These are phyloP conservation scores for Osmoderma eremita DNA, from an alignment of 2,888 invertebrate genomes.

Conservation along the genomic window DNA sequence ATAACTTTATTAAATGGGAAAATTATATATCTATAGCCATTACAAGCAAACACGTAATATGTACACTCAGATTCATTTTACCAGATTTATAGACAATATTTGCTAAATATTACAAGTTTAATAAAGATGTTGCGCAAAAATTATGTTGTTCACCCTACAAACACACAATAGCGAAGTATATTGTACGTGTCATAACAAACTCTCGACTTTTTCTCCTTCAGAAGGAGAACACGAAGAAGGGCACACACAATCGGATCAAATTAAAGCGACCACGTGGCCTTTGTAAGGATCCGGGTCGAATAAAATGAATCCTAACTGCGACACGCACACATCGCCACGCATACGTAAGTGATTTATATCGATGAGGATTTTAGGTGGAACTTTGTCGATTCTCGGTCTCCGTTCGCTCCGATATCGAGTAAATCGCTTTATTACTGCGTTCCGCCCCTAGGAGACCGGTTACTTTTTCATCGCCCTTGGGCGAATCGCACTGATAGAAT, in stretches of 20 bases:
- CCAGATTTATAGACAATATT: constrained; percentile 4
- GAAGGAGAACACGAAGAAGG: not conserved
- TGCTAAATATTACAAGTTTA: too few relatives aligned
- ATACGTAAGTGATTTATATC: constrained; percentile 39
- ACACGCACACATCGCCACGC: constrained; percentile 31
- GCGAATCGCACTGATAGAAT: constrained; percentile 66
- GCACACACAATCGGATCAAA: constrained; percentile 28
- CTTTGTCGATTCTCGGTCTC: constrained; percentile 44
- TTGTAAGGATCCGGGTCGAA: constrained; percentile 21
- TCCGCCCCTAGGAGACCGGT: constrained; percentile 51
- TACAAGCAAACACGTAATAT: constrained; percentile 7
- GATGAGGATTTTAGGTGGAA: constrained; percentile 34
- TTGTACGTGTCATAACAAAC: not conserved
- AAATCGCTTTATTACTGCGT: constrained; percentile 54
- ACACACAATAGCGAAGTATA: not conserved
- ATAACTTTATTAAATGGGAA: constrained; percentile 3
- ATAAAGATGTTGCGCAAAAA: too few relatives aligned
- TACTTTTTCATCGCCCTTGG: constrained; percentile 56
- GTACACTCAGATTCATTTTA: constrained; percentile 36
- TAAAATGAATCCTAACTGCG: constrained; percentile 29
- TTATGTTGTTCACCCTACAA: not conserved
- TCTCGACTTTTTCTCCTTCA: not conserved
- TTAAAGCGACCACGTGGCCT: constrained; percentile 33
- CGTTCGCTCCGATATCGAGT: constrained; percentile 56
- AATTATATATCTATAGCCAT: constrained; percentile 34